phyloP scores from a whole-genome alignment of 1,140 invertebrate species.

The Plodia interpunctella region DNA sequence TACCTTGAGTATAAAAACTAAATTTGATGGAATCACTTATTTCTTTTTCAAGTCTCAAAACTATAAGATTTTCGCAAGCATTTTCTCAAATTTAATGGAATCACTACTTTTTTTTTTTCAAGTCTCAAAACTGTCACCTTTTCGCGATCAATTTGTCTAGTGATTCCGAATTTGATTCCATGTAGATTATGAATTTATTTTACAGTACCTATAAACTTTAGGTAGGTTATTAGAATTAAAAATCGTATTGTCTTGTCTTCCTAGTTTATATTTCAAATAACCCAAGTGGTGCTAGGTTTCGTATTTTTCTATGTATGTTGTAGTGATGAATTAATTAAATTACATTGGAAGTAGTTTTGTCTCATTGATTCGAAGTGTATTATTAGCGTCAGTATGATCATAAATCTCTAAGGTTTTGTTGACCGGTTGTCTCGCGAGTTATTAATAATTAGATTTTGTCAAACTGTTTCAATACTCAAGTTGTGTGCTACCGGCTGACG shows the following conservation, averaged over 20 bases:
- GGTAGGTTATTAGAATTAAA: neutral
- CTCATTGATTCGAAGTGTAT: neutral
- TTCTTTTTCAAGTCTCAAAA: neutral
- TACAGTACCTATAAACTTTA: neutral
- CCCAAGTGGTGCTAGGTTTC: neutral
- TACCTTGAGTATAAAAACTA: constrained; percentile 50
- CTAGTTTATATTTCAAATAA: neutral
- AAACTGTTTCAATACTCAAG: constrained; percentile 39
- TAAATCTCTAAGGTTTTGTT: neutral
- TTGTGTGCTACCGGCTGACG: constrained; percentile 40
- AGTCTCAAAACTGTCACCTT: neutral
- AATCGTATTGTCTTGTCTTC: neutral
- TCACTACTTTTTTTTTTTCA: neutral
- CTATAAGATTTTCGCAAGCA: neutral
- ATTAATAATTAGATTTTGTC: neutral
- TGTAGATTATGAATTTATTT: neutral
- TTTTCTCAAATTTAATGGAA: too few relatives aligned
- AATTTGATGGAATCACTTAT: neutral
- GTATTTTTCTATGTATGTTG: neutral
- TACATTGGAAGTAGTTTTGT: neutral
- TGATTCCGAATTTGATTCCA: neutral
- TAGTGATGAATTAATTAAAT: neutral
- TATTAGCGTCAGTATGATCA: neutral
- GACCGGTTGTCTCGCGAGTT: neutral
- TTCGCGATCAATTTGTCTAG: neutral